phyloP scores from a whole-genome alignment of 2,797 vertebrate genomes.

The Argyrosomus regius region DNA sequence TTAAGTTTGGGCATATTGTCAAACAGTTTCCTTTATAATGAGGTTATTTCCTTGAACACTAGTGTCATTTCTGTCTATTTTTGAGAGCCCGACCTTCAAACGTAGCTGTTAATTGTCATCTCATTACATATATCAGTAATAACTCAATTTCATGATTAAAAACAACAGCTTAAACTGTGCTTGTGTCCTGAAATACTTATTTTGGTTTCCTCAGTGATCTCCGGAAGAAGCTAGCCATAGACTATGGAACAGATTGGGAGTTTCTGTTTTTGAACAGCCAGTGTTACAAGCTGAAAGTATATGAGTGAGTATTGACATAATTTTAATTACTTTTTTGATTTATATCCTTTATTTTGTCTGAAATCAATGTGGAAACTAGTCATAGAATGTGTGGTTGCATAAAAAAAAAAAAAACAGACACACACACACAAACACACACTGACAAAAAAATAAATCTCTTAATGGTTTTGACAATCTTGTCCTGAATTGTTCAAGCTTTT shows the following conservation, averaged over 20 bases:
- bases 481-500: constrained; percentile 34
- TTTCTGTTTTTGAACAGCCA: constrained; percentile 80
- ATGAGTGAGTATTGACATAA: constrained; percentile 76
- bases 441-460: constrained; percentile 3
- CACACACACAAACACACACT: not conserved
- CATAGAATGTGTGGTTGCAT: not conserved
- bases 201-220: constrained; percentile 71
- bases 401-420: not conserved
- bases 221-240: constrained; percentile 70
- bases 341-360: not conserved
- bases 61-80: not conserved
- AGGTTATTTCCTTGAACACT: not conserved
- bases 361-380: constrained; percentile 6
- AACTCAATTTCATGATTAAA: not conserved
- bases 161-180: not conserved
- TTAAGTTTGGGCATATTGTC: not conserved
- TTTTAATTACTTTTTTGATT: constrained; percentile 3
- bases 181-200: not conserved
- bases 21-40: not conserved
- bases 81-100: not conserved
- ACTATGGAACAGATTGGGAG: constrained; percentile 82
- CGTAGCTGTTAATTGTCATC: not conserved
- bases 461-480: constrained; percentile 11
- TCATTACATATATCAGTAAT: not conserved
- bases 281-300: constrained; percentile 79